These are phyloP conservation scores for Apoderus coryli DNA, from an alignment of 2,888 invertebrate genomes.

Conservation along the genomic window DNA sequence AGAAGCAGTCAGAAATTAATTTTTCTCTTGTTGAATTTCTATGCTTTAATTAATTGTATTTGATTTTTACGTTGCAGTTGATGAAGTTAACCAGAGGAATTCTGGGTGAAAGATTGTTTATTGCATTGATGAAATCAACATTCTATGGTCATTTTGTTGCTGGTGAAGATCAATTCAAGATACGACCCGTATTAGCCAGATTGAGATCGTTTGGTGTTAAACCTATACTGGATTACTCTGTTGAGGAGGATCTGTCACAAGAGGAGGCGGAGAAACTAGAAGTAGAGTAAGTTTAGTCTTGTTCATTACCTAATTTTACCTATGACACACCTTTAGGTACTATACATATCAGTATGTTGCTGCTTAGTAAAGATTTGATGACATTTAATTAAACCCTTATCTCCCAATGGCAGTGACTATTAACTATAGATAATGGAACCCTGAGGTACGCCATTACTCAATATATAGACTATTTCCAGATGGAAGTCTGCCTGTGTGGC, in stretches of 20 bases:
- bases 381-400: too few relatives aligned
- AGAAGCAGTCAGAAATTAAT: too few relatives aligned
- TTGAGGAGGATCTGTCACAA: constrained; percentile 87
- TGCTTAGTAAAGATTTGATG: too few relatives aligned
- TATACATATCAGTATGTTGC: too few relatives aligned
- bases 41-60: too few relatives aligned
- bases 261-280: constrained; percentile 91
- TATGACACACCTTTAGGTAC: too few relatives aligned
- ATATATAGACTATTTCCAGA: too few relatives aligned
- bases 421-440: too few relatives aligned
- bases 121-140: constrained; percentile 75
- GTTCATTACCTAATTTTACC: constrained; percentile 1
- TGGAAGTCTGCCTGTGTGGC: too few relatives aligned
- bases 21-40: too few relatives aligned
- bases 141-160: constrained; percentile 99
- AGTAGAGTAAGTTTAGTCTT: constrained; percentile 58
- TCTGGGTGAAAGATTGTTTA: constrained; percentile 72
- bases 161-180: constrained; percentile 81
- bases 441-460: too few relatives aligned
- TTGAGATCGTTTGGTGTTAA: constrained; percentile 93
- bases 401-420: too few relatives aligned
- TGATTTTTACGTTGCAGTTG: constrained; percentile 43
- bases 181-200: constrained; percentile 69
- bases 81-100: constrained; percentile 65
- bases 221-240: constrained; percentile 96